Evolutionary conservation across 2,113 vertebrate species (phyloP).

Genomic region (Paraplagusia blochii): DNA sequence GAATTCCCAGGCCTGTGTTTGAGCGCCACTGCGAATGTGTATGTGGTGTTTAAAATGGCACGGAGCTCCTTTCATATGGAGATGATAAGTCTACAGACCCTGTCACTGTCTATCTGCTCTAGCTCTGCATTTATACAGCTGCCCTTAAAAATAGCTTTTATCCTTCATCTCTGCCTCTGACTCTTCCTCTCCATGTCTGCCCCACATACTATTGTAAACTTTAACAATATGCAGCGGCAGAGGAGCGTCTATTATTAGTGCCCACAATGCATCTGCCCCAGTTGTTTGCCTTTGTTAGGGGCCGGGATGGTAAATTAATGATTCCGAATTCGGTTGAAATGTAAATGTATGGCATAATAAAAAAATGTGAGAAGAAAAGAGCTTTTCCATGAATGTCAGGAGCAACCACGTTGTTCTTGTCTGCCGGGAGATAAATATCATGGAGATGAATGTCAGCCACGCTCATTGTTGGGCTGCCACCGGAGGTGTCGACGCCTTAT

Average conservation of each 20-base stretch:
- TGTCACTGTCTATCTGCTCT: conserved; percentile 50
- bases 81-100: conserved; percentile 52
- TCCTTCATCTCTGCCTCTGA: conserved; percentile 20
- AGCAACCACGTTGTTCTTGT: conserved; percentile 16
- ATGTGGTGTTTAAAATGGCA: conserved; percentile 56
- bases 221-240: conserved; percentile 20
- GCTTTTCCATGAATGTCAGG: conserved; percentile 19
- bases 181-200: conserved; percentile 25
- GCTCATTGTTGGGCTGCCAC: conserved; percentile 64
- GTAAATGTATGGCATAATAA: conserved; percentile 44
- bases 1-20: conserved; percentile 61
- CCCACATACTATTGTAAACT: conserved; percentile 32
- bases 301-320: conserved; percentile 52
- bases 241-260: conserved; percentile 49
- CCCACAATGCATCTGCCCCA: conserved; percentile 38
- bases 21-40: conserved; percentile 68
- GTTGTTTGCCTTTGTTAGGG: conserved; percentile 52
- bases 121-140: conserved; percentile 53
- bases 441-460: conserved; percentile 53
- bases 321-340: conserved; percentile 48
- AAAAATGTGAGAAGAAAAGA: conserved; percentile 39
- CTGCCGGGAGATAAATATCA: conserved; percentile 63
- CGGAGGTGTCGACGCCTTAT: conserved; percentile 44
- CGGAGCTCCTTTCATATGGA: conserved; percentile 72
- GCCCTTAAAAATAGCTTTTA: conserved; percentile 20